A percentile compares a stretch with the other conserved stretches of the same genome.
These are phyloP conservation scores for Caenorhabditis doughertyi DNA, from an alignment of 2,888 invertebrate species.

Conservation along the genomic window DNA sequence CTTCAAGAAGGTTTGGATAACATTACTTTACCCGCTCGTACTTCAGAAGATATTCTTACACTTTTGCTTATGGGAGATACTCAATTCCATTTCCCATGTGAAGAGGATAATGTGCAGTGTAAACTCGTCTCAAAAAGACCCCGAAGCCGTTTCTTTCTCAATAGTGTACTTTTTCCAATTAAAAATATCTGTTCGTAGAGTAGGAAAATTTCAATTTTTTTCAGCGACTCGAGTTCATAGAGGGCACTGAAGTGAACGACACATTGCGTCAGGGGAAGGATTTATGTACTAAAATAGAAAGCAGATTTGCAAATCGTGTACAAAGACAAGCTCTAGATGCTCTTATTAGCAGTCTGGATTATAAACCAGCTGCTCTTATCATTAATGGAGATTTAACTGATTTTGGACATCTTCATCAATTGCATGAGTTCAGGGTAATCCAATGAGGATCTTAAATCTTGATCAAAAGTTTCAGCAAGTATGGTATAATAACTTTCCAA, in stretches of 20 bases:
- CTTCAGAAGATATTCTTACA: constrained; percentile 64
- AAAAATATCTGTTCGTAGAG: not conserved
- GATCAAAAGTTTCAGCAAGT: constrained; percentile 67
- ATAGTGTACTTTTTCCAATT: constrained; percentile 60
- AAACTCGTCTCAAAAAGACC: constrained; percentile 71
- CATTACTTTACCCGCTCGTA: not conserved
- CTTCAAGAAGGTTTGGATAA: constrained; percentile 16
- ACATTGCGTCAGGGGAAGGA: constrained; percentile 52
- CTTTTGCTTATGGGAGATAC: constrained; percentile 78
- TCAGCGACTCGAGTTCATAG: constrained; percentile 44
- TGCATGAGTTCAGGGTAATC: constrained; percentile 76
- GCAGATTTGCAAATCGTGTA: constrained; percentile 78
- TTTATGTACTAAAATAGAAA: constrained; percentile 73
- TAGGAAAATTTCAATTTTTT: not conserved
- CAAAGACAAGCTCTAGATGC: constrained; percentile 74
- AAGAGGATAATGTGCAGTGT: constrained; percentile 75
- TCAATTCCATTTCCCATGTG: constrained; percentile 79
- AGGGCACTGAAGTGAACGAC: constrained; percentile 43
- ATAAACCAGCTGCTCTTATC: constrained; percentile 76
- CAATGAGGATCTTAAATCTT: not conserved
- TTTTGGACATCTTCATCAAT: constrained; percentile 78
- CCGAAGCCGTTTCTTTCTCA: constrained; percentile 67
- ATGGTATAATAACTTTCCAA: constrained; percentile 76
- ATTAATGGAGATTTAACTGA: constrained; percentile 82
- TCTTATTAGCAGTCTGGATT: constrained; percentile 59